These are phyloP conservation scores for Micrasema longulum DNA, from an alignment of 1,140 invertebrate species.

Conservation along the genomic window DNA sequence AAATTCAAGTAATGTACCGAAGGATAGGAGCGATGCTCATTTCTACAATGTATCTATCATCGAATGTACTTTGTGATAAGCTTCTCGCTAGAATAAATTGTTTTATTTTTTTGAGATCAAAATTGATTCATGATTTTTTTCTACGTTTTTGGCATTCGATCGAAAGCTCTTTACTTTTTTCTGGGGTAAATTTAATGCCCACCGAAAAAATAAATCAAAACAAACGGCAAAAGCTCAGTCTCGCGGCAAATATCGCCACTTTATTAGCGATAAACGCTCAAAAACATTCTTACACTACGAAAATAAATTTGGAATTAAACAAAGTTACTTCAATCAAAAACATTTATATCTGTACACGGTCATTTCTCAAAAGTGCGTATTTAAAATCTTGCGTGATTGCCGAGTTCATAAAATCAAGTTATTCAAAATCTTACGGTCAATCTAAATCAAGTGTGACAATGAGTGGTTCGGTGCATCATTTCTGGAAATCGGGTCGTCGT, in stretches of 20 bases:
- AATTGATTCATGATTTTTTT: too few relatives aligned
- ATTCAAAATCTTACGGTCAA: neutral
- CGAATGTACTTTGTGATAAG: conserved; percentile 15
- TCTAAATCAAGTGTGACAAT: conserved; percentile 4
- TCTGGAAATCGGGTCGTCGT: neutral
- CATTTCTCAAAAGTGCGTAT: neutral
- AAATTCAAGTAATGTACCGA: conserved; percentile 3
- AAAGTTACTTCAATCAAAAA: too few relatives aligned
- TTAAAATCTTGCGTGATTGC: neutral
- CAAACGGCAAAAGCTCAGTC: too few relatives aligned
- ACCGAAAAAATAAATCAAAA: too few relatives aligned
- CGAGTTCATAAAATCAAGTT: neutral
- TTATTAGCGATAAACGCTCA: too few relatives aligned
- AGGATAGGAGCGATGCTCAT: neutral
- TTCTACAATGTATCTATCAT: neutral
- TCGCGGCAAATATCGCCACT: too few relatives aligned
- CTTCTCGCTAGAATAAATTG: neutral
- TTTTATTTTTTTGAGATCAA: too few relatives aligned
- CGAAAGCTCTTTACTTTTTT: too few relatives aligned
- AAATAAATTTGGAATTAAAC: too few relatives aligned
- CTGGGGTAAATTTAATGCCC: too few relatives aligned
- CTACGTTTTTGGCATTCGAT: too few relatives aligned
- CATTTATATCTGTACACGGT: neutral
- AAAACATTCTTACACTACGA: too few relatives aligned
- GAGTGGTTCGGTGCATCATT: neutral